Base-by-base conservation (phyloP, 2,113 vertebrate species). In the Triplophysa siluroides region DNA sequence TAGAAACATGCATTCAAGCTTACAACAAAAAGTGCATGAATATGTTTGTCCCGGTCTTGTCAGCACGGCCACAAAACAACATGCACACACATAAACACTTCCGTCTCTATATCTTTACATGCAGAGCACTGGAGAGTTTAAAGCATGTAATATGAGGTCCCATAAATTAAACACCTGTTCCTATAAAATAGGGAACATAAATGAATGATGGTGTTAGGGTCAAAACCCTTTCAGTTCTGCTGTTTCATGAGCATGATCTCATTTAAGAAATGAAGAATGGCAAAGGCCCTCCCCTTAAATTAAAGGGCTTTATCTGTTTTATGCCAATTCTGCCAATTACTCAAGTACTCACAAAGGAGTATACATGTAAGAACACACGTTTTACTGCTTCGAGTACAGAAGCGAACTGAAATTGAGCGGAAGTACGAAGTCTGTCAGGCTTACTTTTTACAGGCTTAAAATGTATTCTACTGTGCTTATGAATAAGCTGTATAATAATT, bases 211-310 rank as follows among this genome's bases (percentile, higher is more conserved):
- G 1, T 58, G 54, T 21, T 21, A 11, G 54, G 52, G n/a, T 60
- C 52, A 41, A 41, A 73, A 58, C n/a, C 11, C 14, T 72, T 73
- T 73, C 13, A 21, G 41, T 68, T 68, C 54, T 73, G n/a, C 54
- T 1, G 1, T 58, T 73, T 60, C 38, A 60, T 23, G 29, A 38
- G 29, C n/a, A 18, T 73, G 18, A 60, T 60, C 3, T 73, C 21
- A 41, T 73, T 60, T 73, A 73, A 41, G 29, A 41, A 60, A 60
- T 43, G 54, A 73, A 60, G 70, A 4, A 73, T 43, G 70, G 18
- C 50, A 60, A 73, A 60, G 9, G n/a, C n/a, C 19, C 70, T 19
- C 18, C 47, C 1, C 56, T 38, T 73, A 60, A 41, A 60, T 73
- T 73, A 60, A 73, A 41, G 38, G 54, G 7, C 21, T 52, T 50